phyloP scores from a whole-genome alignment of 2,113 vertebrate species.

The Clarias gariepinus region DNA sequence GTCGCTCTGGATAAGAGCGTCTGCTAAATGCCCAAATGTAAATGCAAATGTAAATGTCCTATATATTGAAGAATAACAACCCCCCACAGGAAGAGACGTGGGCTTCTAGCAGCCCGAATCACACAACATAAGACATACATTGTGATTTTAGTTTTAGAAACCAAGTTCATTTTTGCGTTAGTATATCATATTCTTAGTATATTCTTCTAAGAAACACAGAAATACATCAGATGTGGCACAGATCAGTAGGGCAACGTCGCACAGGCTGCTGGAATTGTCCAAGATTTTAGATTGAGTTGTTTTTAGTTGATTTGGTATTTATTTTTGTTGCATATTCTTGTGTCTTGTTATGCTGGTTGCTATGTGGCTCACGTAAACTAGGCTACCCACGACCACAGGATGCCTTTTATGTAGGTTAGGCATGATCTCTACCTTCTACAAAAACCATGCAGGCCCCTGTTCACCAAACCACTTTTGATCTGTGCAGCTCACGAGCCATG shows the following conservation, averaged over 20 bases:
- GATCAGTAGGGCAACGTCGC: not conserved
- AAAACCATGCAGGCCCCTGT: not conserved
- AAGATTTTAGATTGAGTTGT: no score
- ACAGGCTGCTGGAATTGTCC: not conserved
- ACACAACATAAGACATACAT: not conserved
- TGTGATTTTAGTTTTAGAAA: not conserved
- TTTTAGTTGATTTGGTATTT: not conserved
- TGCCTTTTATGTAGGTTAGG: not conserved
- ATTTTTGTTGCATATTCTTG: not conserved
- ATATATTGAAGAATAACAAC: not conserved
- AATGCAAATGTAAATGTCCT: no score
- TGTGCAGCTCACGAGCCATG: not conserved
- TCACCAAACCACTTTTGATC: not conserved
- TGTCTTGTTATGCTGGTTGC: not conserved
- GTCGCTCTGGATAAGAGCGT: no score
- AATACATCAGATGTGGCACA: not conserved
- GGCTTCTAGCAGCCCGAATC: not conserved
- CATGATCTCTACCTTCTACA: not conserved
- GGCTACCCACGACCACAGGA: not conserved
- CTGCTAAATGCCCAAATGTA: no score
- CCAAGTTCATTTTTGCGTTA: not conserved
- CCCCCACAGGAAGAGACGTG: not conserved
- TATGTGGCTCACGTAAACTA: constrained; percentile 3
- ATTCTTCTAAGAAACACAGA: not conserved
- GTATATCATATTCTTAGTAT: no score